Base-by-base conservation (phyloP, 2,797 vertebrate species). In the Bufotes viridis region DNA sequence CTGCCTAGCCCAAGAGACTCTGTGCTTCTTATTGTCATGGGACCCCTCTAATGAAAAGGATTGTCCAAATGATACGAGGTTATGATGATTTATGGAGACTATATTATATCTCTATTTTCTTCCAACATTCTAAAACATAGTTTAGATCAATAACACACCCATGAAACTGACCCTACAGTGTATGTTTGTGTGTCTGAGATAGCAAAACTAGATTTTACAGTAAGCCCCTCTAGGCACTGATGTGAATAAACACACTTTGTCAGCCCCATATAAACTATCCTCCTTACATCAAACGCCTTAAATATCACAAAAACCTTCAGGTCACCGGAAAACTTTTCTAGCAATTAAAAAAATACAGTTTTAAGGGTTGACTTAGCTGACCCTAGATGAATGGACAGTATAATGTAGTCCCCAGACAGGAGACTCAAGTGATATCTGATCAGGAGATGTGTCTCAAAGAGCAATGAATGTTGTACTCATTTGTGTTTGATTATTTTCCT, bases 401-500 rank as follows among this genome's bases (percentile, higher is more conserved):
- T 72, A 26, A 22, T 13, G n/a, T 63, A 63, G 26, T 51, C 8
- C 86, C 15, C 65, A 49, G 79, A 74, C 75, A 24, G 70, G 17
- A 18, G 78, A 57, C 49, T 81, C 67, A 49, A 81, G 34, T 81
- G 79, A 81, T 87, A 87, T 87, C 61, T 63, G 86, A 87, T 87
- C 78, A 81, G 67, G n/a, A 22, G 75, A 81, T 81, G 65, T 74
- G 55, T 53, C 42, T 61, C 67, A 49, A 60, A 65, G 18, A 75
- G n/a, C 26, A 86, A 86, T 63, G 81, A 80, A 86, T 57, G 49
- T 34, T 63, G 8, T 70, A 75, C 79, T 82, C 86, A 81, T 87
- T 81, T 75, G n/a, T 26, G 55, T 81, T 60, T 81, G 86, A 87
- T 81, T 81, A 87, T 87, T 81, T 87, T 65, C 78, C 24, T 74